Evolutionary conservation across 2,888 invertebrate genomes (phyloP).

Genomic region (Coelogynopora nodosa): DNA sequence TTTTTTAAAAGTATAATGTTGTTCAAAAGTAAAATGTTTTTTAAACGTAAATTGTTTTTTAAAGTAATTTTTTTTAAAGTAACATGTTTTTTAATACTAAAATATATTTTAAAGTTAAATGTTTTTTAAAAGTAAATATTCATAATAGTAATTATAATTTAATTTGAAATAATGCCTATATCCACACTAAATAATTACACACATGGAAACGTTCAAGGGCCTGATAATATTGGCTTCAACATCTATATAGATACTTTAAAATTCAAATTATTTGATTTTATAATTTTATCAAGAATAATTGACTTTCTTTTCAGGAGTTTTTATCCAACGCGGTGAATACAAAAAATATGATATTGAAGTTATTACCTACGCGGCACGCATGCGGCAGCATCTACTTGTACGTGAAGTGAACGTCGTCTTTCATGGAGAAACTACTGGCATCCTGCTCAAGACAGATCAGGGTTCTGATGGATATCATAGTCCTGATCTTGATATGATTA

Average conservation of each 20-base stretch:
- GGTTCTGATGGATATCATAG: background rate
- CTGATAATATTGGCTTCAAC: no score
- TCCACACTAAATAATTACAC: no score
- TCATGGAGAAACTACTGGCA: background rate
- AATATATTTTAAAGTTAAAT: background rate
- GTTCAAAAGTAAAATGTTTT: no score
- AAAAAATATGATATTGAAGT: background rate
- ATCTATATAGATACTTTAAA: no score
- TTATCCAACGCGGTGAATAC: background rate
- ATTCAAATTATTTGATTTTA: no score
- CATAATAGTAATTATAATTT: background rate
- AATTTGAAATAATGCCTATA: background rate
- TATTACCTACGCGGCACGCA: background rate
- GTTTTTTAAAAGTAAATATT: background rate
- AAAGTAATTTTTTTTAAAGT: no score
- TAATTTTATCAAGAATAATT: no score
- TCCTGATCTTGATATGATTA: background rate
- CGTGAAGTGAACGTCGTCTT: background rate
- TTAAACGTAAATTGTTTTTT: no score
- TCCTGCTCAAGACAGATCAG: background rate
- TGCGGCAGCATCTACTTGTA: background rate
- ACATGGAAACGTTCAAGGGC: no score
- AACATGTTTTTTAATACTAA: no score
- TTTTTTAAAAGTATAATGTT: no score
- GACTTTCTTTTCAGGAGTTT: no score